Conservation (phyloP, 2,888 invertebrate genomes). For the Erebia ligea region DNA sequence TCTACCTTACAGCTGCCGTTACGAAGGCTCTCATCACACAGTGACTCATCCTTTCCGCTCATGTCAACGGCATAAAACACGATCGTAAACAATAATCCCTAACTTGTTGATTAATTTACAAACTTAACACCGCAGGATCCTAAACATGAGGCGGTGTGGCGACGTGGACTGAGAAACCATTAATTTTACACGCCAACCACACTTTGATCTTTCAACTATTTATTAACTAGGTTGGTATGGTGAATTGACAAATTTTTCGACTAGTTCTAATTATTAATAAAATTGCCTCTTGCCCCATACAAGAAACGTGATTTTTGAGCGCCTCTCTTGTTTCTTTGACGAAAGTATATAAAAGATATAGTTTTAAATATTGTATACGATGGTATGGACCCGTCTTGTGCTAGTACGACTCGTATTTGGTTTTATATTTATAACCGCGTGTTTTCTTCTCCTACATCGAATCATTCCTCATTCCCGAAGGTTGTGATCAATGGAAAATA, state of each 20-base stretch:
- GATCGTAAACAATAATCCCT: conserved; percentile 5
- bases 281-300: background rate
- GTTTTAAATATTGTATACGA: too few species aligned
- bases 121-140: conserved; percentile 22
- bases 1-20: background rate
- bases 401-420: too few species aligned
- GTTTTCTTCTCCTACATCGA: too few species aligned
- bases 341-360: too few species aligned
- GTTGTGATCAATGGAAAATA: too few species aligned
- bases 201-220: conserved; percentile 25
- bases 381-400: too few species aligned
- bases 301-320: too few species aligned
- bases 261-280: conserved; percentile 23
- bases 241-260: conserved; percentile 4
- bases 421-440: too few species aligned
- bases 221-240: conserved; percentile 12
- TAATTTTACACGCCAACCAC: conserved; percentile 17
- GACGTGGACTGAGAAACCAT: conserved; percentile 21
- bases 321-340: too few species aligned
- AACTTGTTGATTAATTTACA: conserved; percentile 25
- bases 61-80: background rate
- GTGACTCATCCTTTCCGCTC: background rate
- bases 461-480: too few species aligned
- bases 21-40: too few species aligned
- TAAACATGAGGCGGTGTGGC: conserved; percentile 11